Evolutionary conservation across 2,888 invertebrate species (phyloP).

Genomic region (Nycteola revayana): DNA sequence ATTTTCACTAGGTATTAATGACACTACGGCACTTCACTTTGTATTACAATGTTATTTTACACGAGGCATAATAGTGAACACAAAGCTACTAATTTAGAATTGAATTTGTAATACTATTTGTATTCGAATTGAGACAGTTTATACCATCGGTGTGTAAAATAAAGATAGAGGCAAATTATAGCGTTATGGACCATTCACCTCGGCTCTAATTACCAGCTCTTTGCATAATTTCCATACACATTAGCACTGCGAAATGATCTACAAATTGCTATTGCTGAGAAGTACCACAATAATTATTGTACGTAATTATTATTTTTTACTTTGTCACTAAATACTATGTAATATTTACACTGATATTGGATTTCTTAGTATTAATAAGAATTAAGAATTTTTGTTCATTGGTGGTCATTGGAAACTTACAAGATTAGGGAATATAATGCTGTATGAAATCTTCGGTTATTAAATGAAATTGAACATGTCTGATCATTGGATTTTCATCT

Average conservation of each 20-base stretch:
- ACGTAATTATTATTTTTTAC: conserved; percentile 64
- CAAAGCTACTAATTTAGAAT: no score
- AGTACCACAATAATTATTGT: conserved; percentile 64
- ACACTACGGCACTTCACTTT: no score
- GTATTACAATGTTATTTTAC: no score
- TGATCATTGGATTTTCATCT: no score
- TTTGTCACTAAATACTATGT: conserved; percentile 48
- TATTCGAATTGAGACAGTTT: conserved; percentile 16
- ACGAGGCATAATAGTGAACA: no score
- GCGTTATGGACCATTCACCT: conserved; percentile 65
- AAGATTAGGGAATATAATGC: neutral
- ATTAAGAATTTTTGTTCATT: conserved; percentile 26
- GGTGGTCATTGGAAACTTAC: neutral
- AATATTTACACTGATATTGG: conserved; percentile 11
- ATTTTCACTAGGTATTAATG: no score
- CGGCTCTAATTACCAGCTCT: conserved; percentile 67
- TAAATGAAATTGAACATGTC: neutral
- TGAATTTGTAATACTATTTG: conserved; percentile 8
- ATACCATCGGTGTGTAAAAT: conserved; percentile 37
- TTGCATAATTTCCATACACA: conserved; percentile 75
- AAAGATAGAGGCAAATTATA: conserved; percentile 59
- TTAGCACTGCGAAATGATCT: conserved; percentile 73
- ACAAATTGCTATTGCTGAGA: conserved; percentile 66
- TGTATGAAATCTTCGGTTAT: neutral
- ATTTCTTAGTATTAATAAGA: conserved; percentile 20